phyloP scores from a whole-genome alignment of 2,888 invertebrate species.

The Diachrysia chrysitis region DNA sequence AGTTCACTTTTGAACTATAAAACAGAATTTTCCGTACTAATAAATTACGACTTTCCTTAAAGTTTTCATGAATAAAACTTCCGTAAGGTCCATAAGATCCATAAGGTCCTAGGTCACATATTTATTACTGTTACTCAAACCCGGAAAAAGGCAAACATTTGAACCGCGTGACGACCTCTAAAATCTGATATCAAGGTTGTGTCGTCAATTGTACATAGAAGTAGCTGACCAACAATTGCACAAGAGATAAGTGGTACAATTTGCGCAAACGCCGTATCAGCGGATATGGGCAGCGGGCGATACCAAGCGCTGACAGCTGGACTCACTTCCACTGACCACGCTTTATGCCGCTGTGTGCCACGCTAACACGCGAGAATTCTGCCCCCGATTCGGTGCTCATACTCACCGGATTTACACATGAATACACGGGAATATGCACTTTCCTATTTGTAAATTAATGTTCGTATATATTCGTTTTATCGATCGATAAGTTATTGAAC shows the following conservation, averaged over 20 bases:
- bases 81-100: too few relatives aligned
- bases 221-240: slow-evolving; percentile 42
- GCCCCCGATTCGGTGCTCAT: slow-evolving; percentile 75
- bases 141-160: slow-evolving; percentile 19
- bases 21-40: neutral
- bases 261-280: slow-evolving; percentile 55
- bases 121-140: neutral
- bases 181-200: slow-evolving; percentile 49
- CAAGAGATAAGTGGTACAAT: slow-evolving; percentile 57
- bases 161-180: slow-evolving; percentile 28
- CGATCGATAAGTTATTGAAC: slow-evolving; percentile 17
- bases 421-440: slow-evolving; percentile 66
- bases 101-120: neutral
- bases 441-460: slow-evolving; percentile 50
- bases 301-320: slow-evolving; percentile 26
- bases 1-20: slow-evolving; percentile 9
- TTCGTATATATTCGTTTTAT: slow-evolving; percentile 32
- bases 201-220: slow-evolving; percentile 33
- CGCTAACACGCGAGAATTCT: slow-evolving; percentile 57
- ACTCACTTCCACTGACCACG: slow-evolving; percentile 35
- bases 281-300: slow-evolving; percentile 55
- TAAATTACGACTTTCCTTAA: neutral
- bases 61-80: too few relatives aligned
- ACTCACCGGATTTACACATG: slow-evolving; percentile 74
- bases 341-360: slow-evolving; percentile 45